phyloP scores from a whole-genome alignment of 2,888 invertebrate species.

The Tachina lurida region DNA sequence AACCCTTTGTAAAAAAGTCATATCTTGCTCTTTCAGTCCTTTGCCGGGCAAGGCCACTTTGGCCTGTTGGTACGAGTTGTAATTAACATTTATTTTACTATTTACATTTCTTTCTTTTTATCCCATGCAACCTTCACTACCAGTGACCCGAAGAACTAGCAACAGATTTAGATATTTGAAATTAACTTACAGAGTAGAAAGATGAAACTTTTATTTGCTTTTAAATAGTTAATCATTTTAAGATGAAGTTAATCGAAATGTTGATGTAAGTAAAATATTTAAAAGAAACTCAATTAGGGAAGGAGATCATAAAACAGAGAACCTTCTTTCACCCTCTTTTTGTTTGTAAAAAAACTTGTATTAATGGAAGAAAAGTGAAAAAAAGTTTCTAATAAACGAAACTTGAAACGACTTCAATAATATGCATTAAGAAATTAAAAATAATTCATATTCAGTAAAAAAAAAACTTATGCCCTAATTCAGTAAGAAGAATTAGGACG shows the following conservation, averaged over 20 bases:
- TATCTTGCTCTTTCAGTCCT: background rate
- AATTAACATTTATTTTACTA: constrained; percentile 44
- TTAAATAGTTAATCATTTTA: constrained; percentile 21
- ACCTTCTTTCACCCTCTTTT: background rate
- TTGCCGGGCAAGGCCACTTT: constrained; percentile 26
- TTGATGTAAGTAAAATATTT: background rate
- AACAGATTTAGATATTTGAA: constrained; percentile 9
- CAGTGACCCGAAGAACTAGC: background rate
- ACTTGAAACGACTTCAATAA: too few relatives aligned
- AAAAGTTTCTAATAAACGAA: too few relatives aligned
- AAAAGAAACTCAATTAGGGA: background rate
- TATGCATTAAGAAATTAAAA: too few relatives aligned
- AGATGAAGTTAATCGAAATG: background rate
- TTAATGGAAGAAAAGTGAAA: too few relatives aligned
- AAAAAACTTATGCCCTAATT: too few relatives aligned
- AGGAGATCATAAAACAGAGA: background rate
- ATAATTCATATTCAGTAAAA: too few relatives aligned
- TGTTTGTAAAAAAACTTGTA: too few relatives aligned
- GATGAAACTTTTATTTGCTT: constrained; percentile 28
- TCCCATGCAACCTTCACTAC: constrained; percentile 18
- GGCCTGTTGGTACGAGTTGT: constrained; percentile 3
- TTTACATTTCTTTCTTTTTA: constrained; percentile 9
- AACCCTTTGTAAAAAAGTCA: too few relatives aligned
- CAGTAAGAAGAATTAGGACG: too few relatives aligned
- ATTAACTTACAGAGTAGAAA: constrained; percentile 5